A percentile compares a stretch with the other conserved stretches of the same genome.
phyloP scores from a whole-genome alignment of 2,888 invertebrate species.

The Girardia tigrina region DNA sequence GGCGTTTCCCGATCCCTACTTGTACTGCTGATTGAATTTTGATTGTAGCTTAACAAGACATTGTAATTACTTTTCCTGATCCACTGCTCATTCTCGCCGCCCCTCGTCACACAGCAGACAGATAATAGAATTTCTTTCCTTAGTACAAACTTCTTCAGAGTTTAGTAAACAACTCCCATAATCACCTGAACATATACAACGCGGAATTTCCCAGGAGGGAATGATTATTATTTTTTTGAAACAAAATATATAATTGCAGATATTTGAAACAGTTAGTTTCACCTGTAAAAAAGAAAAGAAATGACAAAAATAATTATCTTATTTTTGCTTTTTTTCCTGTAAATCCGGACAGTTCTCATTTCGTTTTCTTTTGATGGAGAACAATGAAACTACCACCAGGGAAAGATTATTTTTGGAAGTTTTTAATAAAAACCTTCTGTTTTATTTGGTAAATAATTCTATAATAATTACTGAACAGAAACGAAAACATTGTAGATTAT shows the following conservation, averaged over 20 bases:
- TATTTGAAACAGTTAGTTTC: neutral
- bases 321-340: too few relatives aligned
- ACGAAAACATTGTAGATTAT: too few relatives aligned
- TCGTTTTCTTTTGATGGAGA: too few relatives aligned
- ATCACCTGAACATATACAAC: conserved; percentile 11
- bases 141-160: neutral
- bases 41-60: conserved; percentile 9
- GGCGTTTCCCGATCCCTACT: neutral
- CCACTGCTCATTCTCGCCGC: neutral
- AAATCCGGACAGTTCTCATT: too few relatives aligned
- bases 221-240: neutral
- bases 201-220: neutral
- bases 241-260: neutral
- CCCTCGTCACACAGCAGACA: neutral
- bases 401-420: too few relatives aligned
- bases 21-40: conserved; percentile 6
- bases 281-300: too few relatives aligned
- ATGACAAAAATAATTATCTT: too few relatives aligned
- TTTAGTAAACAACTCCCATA: neutral
- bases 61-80: conserved; percentile 15
- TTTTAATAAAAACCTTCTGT: too few relatives aligned
- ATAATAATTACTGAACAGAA: too few relatives aligned
- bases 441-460: too few relatives aligned
- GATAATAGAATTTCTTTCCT: neutral
- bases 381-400: too few relatives aligned